These are phyloP conservation scores for Ramphastos sulfuratus DNA, from an alignment of 2,113 vertebrate genomes.

Conservation along the genomic window DNA sequence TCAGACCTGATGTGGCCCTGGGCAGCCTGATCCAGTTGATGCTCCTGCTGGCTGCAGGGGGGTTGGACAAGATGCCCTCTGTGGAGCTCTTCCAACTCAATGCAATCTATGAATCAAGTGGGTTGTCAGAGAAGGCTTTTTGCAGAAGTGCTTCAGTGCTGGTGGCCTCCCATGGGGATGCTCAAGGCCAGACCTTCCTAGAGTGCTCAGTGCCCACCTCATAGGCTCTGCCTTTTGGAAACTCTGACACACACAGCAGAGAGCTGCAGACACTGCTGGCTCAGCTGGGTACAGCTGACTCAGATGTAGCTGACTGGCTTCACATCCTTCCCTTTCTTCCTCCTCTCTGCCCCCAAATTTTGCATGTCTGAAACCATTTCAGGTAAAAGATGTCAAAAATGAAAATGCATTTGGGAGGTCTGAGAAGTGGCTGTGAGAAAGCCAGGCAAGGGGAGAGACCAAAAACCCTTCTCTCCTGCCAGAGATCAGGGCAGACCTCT, in stretches of 20 bases:
- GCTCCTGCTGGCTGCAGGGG: no score
- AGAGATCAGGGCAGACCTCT: background rate
- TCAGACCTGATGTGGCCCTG: no score
- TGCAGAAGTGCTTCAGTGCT: background rate
- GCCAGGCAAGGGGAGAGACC: constrained; percentile 46
- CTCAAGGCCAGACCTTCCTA: constrained; percentile 20
- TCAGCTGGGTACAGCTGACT: constrained; percentile 54
- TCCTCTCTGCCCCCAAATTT: background rate
- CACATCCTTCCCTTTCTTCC: constrained; percentile 31
- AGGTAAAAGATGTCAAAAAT: constrained; percentile 55
- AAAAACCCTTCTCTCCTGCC: constrained; percentile 49
- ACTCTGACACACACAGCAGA: constrained; percentile 33
- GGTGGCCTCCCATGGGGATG: background rate
- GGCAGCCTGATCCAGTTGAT: no score
- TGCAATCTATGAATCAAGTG: background rate
- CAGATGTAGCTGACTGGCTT: constrained; percentile 10
- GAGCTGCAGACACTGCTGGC: constrained; percentile 10
- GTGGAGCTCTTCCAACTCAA: no score
- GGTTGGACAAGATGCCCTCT: no score
- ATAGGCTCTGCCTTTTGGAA: background rate
- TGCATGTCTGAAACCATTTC: constrained; percentile 63
- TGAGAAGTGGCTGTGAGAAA: constrained; percentile 48
- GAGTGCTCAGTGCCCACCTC: background rate
- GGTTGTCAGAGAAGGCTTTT: background rate
- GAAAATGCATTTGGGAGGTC: constrained; percentile 60